These are phyloP conservation scores for Camponotus vicinus DNA, from an alignment of 1,140 invertebrate genomes.

Conservation along the genomic window DNA sequence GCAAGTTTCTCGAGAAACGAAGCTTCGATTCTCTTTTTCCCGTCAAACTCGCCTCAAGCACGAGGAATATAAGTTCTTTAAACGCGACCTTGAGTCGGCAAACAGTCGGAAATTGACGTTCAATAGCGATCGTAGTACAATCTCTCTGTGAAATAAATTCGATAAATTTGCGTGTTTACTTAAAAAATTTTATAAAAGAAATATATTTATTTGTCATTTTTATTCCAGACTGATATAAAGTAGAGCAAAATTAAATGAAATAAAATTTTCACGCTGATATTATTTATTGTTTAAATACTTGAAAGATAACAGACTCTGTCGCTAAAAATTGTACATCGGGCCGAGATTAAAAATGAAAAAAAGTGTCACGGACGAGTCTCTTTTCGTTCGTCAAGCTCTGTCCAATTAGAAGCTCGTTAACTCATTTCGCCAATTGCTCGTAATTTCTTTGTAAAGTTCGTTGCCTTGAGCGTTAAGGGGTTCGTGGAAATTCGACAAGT, in stretches of 20 bases:
- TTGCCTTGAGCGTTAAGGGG: not conserved
- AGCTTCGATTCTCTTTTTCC: conserved; percentile 16
- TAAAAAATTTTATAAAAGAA: conserved; percentile 27
- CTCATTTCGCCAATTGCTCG: conserved; percentile 31
- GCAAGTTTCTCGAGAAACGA: conserved; percentile 1
- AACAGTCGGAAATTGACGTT: not conserved
- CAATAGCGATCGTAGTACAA: not conserved
- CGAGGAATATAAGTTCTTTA: conserved; percentile 1
- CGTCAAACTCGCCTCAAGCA: not conserved
- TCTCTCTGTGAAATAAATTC: not conserved
- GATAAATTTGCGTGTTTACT: not conserved
- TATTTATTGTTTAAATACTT: conserved; percentile 17
- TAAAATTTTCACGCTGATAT: conserved; percentile 8
- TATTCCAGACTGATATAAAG: not conserved
- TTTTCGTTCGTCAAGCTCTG: not conserved
- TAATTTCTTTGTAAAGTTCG: conserved; percentile 8
- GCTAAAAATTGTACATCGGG: not conserved
- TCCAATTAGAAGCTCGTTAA: conserved; percentile 44
- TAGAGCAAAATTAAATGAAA: conserved; percentile 3
- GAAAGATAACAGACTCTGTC: not conserved
- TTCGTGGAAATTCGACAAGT: conserved; percentile 50
- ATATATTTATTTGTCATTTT: not conserved
- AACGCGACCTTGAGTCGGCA: conserved; percentile 42
- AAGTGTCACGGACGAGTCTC: not conserved
- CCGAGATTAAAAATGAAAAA: not conserved